Percentiles rank a stretch among this genome's conserved stretches.
Evolutionary conservation across 2,113 vertebrate species (phyloP).

Genomic region (Sphyrna mokarran): DNA sequence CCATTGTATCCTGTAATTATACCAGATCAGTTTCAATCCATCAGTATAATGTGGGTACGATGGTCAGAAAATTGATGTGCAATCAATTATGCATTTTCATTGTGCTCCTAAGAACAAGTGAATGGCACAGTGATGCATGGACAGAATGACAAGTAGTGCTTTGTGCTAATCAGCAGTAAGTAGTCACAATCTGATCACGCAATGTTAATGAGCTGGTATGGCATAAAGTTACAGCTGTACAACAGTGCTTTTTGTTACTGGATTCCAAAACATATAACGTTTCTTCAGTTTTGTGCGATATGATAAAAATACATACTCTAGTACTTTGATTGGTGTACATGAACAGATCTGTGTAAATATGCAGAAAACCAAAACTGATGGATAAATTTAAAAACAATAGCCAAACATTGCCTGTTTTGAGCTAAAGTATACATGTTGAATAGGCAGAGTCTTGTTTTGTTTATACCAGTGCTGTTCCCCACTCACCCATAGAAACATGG

Average conservation of each 20-base stretch:
- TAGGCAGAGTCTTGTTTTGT: background rate
- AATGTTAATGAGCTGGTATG: background rate
- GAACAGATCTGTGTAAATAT: background rate
- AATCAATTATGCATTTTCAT: background rate
- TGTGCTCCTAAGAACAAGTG: background rate
- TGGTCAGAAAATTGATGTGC: background rate
- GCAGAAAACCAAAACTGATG: background rate
- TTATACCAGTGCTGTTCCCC: background rate
- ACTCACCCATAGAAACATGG: background rate
- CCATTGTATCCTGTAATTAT: background rate
- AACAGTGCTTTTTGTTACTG: background rate
- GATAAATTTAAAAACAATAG: background rate
- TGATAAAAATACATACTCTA: background rate
- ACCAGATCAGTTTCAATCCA: background rate
- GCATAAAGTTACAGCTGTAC: background rate
- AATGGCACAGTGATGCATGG: background rate
- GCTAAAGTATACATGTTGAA: background rate
- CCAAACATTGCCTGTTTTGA: background rate
- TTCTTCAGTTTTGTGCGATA: background rate
- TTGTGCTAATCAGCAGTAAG: background rate
- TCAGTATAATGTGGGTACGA: background rate
- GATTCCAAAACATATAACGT: background rate
- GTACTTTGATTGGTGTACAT: no score
- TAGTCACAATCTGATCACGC: background rate
- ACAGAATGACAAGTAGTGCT: background rate